phyloP scores from a whole-genome alignment of 2,888 invertebrate genomes.

The Proisotoma minuta region DNA sequence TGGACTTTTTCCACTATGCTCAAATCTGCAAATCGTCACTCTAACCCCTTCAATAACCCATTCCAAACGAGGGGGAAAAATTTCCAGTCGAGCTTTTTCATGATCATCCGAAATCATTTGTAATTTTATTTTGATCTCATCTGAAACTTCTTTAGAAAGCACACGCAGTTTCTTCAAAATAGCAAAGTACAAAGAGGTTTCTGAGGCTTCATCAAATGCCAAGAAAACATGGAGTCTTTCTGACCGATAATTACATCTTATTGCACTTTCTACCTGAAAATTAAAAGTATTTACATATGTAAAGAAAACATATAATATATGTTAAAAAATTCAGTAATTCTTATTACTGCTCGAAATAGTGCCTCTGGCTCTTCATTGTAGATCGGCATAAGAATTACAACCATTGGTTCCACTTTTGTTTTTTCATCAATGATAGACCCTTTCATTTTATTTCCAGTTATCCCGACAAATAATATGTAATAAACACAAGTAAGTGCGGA shows the following conservation, averaged over 20 bases:
- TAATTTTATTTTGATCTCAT: slow-evolving; percentile 19
- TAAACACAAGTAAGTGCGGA: slow-evolving; percentile 14
- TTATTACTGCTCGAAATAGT: slow-evolving; percentile 19
- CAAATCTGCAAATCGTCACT: slow-evolving; percentile 31
- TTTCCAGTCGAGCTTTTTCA: neutral
- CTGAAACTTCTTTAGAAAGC: slow-evolving; percentile 21
- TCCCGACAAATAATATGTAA: slow-evolving; percentile 20
- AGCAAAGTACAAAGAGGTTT: slow-evolving; percentile 24
- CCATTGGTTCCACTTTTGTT: slow-evolving; percentile 22
- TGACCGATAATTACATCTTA: slow-evolving; percentile 24
- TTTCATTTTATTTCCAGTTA: slow-evolving; percentile 19
- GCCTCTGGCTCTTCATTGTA: slow-evolving; percentile 34
- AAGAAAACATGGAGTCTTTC: slow-evolving; percentile 28
- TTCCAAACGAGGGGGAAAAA: slow-evolving; percentile 28
- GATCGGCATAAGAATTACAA: slow-evolving; percentile 32
- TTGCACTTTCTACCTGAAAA: slow-evolving; percentile 21
- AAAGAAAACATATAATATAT: too few species aligned
- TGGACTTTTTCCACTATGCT: slow-evolving; percentile 29
- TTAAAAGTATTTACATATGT: too few species aligned
- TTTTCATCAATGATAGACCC: slow-evolving; percentile 4
- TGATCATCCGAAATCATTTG: neutral
- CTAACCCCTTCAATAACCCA: slow-evolving; percentile 22
- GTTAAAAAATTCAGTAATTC: too few species aligned
- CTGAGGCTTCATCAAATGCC: slow-evolving; percentile 27
- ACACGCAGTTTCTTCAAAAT: slow-evolving; percentile 20